These are phyloP conservation scores for Cantharis rufa DNA, from an alignment of 2,888 invertebrate genomes.

Conservation along the genomic window DNA sequence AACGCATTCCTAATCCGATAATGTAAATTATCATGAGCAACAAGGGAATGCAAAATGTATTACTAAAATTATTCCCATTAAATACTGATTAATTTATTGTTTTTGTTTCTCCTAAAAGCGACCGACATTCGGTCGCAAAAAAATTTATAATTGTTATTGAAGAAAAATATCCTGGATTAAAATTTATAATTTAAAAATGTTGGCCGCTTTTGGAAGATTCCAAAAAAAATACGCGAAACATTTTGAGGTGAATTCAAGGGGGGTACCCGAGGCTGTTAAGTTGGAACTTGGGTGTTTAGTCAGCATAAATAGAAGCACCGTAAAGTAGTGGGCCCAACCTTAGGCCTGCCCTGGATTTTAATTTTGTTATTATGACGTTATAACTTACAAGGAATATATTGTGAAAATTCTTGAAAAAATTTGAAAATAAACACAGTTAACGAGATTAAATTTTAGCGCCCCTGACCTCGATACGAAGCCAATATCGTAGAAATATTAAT, in stretches of 20 bases:
- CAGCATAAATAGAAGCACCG: too few species aligned
- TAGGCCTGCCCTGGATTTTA: background rate
- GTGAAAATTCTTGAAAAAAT: background rate
- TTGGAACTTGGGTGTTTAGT: too few species aligned
- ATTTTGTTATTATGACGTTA: too few species aligned
- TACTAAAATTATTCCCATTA: background rate
- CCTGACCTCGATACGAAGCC: background rate
- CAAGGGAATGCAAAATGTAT: background rate
- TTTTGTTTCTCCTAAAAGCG: background rate
- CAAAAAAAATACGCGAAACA: too few species aligned
- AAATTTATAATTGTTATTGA: background rate
- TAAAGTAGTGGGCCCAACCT: too few species aligned
- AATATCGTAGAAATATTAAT: background rate
- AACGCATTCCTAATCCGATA: too few species aligned
- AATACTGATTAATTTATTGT: background rate
- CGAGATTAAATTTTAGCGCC: background rate
- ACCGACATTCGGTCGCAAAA: background rate
- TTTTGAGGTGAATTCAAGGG: too few species aligned
- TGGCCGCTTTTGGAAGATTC: too few species aligned
- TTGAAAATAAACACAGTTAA: background rate
- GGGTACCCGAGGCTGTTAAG: too few species aligned
- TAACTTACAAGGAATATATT: too few species aligned
- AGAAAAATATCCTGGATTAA: too few species aligned
- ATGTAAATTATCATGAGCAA: background rate
- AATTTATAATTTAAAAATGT: too few species aligned